Conservation (phyloP, 2,113 vertebrate genomes). For the Catharus minimus region DNA sequence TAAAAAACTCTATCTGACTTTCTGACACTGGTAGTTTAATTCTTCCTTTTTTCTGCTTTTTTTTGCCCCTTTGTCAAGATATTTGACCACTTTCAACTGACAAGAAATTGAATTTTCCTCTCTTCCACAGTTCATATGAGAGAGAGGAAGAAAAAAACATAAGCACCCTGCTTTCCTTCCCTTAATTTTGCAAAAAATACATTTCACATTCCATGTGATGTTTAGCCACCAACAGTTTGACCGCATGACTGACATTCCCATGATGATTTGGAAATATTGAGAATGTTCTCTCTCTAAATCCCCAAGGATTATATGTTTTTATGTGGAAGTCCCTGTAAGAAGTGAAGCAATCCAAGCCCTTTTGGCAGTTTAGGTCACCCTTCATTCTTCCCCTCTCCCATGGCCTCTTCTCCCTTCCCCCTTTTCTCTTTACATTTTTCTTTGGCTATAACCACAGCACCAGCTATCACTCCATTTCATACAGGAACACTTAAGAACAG, state of each 20-base stretch:
- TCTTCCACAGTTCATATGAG: not conserved
- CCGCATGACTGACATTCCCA: not conserved
- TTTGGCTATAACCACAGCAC: not conserved
- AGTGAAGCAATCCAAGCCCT: not conserved
- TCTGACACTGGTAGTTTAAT: not conserved
- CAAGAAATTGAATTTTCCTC: not conserved
- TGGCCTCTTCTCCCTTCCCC: not conserved
- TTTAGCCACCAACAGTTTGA: not conserved
- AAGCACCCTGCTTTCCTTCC: not conserved
- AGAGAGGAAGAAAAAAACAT: not conserved
- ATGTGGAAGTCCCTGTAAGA: not conserved
- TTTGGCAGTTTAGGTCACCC: not conserved
- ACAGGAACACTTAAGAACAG: not conserved
- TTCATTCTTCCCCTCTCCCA: not conserved
- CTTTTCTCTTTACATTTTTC: not conserved
- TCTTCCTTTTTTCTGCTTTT: not conserved
- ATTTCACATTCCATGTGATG: not conserved
- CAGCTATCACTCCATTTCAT: not conserved
- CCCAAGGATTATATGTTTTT: conserved; percentile 5
- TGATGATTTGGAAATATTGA: conserved; percentile 11
- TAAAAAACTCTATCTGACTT: not conserved
- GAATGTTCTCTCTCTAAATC: conserved; percentile 14
- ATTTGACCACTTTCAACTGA: not conserved
- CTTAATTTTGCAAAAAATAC: not conserved
- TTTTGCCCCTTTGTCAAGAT: not conserved